Evolutionary conservation across 2,113 vertebrate species (phyloP), one percentile per base, ranked within the genome.

Genomic region (Dascyllus trimaculatus): DNA sequence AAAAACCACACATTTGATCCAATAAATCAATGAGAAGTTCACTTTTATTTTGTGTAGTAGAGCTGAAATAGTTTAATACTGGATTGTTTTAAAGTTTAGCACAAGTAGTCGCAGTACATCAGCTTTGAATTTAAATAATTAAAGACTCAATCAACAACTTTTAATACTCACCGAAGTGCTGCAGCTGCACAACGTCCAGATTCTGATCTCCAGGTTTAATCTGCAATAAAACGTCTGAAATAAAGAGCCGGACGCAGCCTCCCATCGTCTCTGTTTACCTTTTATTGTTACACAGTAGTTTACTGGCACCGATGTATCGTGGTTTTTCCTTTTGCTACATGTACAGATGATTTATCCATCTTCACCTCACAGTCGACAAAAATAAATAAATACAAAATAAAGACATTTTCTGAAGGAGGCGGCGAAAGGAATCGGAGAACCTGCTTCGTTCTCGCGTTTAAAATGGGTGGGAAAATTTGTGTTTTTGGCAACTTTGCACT

Each of bases 281-380:
- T 93, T 92, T 94, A 93, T 94, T 93, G 68, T 94, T 90, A 92
- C 82, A 93, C 90, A 92, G 90, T 88, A 84, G 82, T 91, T 90
- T 80, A 91, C 86, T 92, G 93, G 91, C 90, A 94, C 80, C 91
- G 86, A 72, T 88, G 83, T 89, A 80, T 91, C 49, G 40, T 80
- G 80, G 86, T 88, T 90, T 89, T 86, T 81, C 52, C 4, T 86
- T 93, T 92, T 93, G 94, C 94, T 95, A 95, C 94, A 94, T 94
- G 87, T 91, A 93, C 89, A 93, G 83, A 92, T 89, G 89, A 92
- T 85, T 83, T 73, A 82, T 77, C 84, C 82, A 77, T 90, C 81
- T 85, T 88, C 86, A 92, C 66, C 85, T 90, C 64, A 88, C 90
- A 90, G 87, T 89, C 92, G 88, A 85, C 58, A 91, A 88, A 89